These are phyloP conservation scores for Gastrophysa polygoni DNA, from an alignment of 2,888 invertebrate genomes.

Conservation along the genomic window DNA sequence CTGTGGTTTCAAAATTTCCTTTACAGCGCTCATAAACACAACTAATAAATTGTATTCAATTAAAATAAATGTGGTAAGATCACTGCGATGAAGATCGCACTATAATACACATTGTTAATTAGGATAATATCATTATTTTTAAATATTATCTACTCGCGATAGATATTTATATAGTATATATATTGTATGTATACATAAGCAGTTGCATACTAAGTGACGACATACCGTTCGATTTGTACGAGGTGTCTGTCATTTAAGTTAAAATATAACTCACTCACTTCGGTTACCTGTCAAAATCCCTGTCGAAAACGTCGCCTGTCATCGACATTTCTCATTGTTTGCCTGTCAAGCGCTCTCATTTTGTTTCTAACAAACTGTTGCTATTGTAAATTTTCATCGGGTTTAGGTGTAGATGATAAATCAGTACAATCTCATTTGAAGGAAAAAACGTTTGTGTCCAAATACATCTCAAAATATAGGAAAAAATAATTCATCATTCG, in stretches of 20 bases:
- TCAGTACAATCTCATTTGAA: too few species aligned
- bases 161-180: constrained; percentile 53
- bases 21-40: too few species aligned
- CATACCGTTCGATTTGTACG: constrained; percentile 40
- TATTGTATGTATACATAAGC: constrained; percentile 49
- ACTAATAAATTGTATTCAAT: too few species aligned
- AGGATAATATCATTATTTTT: constrained; percentile 55
- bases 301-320: neutral
- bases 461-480: too few species aligned
- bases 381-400: too few species aligned
- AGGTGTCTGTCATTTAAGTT: constrained; percentile 47
- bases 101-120: constrained; percentile 54
- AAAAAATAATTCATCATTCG: too few species aligned
- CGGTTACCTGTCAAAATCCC: constrained; percentile 39
- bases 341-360: too few species aligned
- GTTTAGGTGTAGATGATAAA: too few species aligned
- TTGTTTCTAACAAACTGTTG: too few species aligned
- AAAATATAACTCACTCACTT: constrained; percentile 42
- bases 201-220: constrained; percentile 51
- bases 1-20: too few species aligned
- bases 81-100: constrained; percentile 53
- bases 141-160: constrained; percentile 54
- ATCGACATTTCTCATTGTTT: neutral
- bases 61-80: neutral
- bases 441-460: too few species aligned